Evolutionary conservation across 1,140 invertebrate species (phyloP).

Genomic region (Pogonomyrmex californicus): DNA sequence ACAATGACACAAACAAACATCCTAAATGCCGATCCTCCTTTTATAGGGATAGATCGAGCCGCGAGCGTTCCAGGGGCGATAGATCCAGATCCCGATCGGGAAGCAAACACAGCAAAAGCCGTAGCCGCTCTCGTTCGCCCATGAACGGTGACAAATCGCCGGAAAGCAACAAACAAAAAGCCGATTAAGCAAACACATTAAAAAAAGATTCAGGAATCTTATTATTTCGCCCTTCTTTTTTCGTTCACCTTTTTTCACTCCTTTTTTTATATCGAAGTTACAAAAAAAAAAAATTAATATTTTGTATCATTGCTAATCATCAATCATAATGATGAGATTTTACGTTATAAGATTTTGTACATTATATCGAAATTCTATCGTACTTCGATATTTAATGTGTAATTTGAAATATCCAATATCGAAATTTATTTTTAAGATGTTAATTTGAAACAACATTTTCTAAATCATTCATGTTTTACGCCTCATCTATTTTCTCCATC

Average conservation of each 20-base stretch:
- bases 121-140: slow-evolving; percentile 86
- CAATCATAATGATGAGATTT: slow-evolving; percentile 45
- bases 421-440: background rate
- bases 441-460: background rate
- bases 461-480: background rate
- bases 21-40: background rate
- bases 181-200: slow-evolving; percentile 74
- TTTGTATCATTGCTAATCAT: slow-evolving; percentile 40
- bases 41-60: slow-evolving; percentile 85
- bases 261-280: slow-evolving; percentile 65
- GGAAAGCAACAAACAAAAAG: slow-evolving; percentile 83
- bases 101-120: slow-evolving; percentile 88
- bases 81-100: slow-evolving; percentile 85
- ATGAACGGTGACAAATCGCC: slow-evolving; percentile 88
- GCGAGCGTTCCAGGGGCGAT: slow-evolving; percentile 85
- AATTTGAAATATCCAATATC: background rate
- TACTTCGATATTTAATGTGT: background rate
- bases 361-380: background rate
- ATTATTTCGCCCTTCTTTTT: slow-evolving; percentile 56
- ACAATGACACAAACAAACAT: background rate
- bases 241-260: slow-evolving; percentile 44
- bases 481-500: slow-evolving; percentile 15
- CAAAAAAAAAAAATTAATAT: slow-evolving; percentile 75
- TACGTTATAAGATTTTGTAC: background rate
- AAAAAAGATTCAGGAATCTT: slow-evolving; percentile 6